These are phyloP conservation scores for Choloepus didactylus DNA, from an alignment of 2,797 vertebrate genomes.

Conservation along the genomic window DNA sequence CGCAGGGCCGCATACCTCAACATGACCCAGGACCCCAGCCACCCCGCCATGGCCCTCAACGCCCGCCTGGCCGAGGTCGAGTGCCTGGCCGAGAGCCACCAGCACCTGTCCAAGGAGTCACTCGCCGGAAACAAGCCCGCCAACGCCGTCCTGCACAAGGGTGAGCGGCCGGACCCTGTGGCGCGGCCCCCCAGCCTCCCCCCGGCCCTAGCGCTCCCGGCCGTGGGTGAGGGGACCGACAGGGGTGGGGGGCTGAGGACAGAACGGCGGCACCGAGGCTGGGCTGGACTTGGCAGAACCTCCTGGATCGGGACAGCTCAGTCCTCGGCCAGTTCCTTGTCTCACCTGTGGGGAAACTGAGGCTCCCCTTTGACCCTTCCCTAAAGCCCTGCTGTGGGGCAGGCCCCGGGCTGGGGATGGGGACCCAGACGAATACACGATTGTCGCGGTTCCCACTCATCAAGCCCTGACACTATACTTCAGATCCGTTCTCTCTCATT, in stretches of 20 bases:
- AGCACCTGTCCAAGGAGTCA: conserved; percentile 99
- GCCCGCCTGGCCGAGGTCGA: conserved; percentile 98
- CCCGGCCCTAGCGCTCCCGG: accelerated
- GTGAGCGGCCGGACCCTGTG: conserved; percentile 78
- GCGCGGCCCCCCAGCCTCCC: accelerated
- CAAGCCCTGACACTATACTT: accelerated
- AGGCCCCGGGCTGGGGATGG: not conserved
- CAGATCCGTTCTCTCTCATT: not conserved
- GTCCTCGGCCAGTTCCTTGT: not conserved
- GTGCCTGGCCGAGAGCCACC: conserved; percentile 98
- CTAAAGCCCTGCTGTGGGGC: not conserved
- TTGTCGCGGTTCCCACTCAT: not conserved
- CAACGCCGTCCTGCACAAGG: conserved; percentile 98
- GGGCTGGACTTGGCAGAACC: accelerated
- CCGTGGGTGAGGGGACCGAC: accelerated
- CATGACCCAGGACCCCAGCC: conserved; percentile 97
- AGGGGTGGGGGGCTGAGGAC: not conserved
- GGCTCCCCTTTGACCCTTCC: not conserved
- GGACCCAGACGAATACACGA: not conserved
- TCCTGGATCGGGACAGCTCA: not conserved
- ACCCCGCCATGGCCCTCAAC: conserved; percentile 98
- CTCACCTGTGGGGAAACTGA: not conserved
- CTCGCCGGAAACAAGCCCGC: conserved; percentile 98
- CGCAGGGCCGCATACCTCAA: conserved; percentile 97
- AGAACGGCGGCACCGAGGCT: accelerated